These are phyloP conservation scores for Xyrauchen texanus DNA, from an alignment of 2,113 vertebrate species.

Conservation along the genomic window DNA sequence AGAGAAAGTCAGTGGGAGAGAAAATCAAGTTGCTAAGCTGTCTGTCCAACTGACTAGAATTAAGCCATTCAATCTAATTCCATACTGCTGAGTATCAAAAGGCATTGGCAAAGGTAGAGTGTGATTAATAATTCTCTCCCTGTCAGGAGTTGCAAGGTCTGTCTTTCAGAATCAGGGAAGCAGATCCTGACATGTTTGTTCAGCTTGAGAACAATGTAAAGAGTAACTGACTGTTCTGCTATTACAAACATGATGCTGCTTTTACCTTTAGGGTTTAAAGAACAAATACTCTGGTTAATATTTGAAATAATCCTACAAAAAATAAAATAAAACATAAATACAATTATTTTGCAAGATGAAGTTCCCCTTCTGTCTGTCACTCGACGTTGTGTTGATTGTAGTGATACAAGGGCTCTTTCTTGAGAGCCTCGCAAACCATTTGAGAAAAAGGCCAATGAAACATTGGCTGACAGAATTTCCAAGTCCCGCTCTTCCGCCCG, in stretches of 20 bases:
- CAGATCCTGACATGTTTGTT: conserved; percentile 1
- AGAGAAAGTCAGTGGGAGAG: conserved; percentile 32
- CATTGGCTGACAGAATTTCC: no score
- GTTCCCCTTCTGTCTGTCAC: no score
- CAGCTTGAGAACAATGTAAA: conserved; percentile 22
- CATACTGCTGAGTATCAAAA: conserved; percentile 46
- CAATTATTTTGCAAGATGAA: no score
- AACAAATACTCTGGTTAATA: neutral
- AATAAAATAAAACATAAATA: no score
- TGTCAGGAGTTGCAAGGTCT: conserved; percentile 37
- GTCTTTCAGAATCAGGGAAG: conserved; percentile 46
- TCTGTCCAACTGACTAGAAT: conserved; percentile 56
- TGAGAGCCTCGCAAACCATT: no score
- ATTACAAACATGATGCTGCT: neutral
- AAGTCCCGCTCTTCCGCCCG: no score
- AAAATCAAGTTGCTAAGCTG: conserved; percentile 51
- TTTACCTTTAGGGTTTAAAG: neutral
- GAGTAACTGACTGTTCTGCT: conserved; percentile 3
- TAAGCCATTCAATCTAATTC: conserved; percentile 63
- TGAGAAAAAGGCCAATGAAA: no score
- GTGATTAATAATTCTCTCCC: conserved; percentile 48
- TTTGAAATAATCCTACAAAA: neutral
- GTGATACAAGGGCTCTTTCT: no score
- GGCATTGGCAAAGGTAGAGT: conserved; percentile 37
- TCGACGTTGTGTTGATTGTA: no score